Base-by-base conservation (phyloP, 2,797 vertebrate genomes). In the Aldrovandia affinis region DNA sequence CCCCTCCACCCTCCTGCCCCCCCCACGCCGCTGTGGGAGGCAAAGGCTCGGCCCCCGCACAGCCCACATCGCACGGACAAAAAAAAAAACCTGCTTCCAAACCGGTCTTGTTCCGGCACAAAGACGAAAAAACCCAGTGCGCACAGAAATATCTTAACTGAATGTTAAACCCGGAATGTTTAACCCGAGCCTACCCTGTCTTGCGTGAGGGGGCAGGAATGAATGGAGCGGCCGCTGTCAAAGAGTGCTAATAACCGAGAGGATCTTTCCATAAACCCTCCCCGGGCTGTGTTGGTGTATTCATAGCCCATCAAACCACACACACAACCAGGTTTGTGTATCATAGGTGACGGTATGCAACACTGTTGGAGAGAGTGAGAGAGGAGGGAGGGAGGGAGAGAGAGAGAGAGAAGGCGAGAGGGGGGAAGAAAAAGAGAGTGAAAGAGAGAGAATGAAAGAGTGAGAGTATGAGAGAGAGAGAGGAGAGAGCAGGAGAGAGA, bases 401-500 rank as follows among this genome's bases (percentile, higher is more conserved):
- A n/a, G 42, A 30, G 22, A 47, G 88, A 78, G 82, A 80, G 25
- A 79, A 68, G 84, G 65, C 81, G 68, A 85, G 36, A 83, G 73
- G 63, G 82, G 85, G 84, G 47, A 78, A 86, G 82, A 89, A 82
- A 30, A 73, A 82, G 36, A 82, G 89, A 77, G 85, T 44, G 83
- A 85, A 47, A 36, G 81, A 81, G 78, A 14, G 50, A 68, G 52
- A 59, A 80, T n/a, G n/a, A n/a, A n/a, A n/a, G n/a, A n/a, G n/a
- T n/a, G n/a, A n/a, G 85, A 25, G 83, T 68, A 79, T 70, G 44
- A 83, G 83, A 79, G 80, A 85, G 89, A 55, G 85, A 81, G 44
- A 42, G 75, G 88, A 80, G 82, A 86, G 90, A 85, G 50, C 79
- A 78, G 80, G 85, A 89, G 81, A 59, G 39, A 82, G 83, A 86